A percentile compares a stretch with the other conserved stretches of the same genome.
These are phyloP conservation scores for Ganaspis brasiliensis DNA, from an alignment of 2,888 invertebrate genomes.

Conservation along the genomic window DNA sequence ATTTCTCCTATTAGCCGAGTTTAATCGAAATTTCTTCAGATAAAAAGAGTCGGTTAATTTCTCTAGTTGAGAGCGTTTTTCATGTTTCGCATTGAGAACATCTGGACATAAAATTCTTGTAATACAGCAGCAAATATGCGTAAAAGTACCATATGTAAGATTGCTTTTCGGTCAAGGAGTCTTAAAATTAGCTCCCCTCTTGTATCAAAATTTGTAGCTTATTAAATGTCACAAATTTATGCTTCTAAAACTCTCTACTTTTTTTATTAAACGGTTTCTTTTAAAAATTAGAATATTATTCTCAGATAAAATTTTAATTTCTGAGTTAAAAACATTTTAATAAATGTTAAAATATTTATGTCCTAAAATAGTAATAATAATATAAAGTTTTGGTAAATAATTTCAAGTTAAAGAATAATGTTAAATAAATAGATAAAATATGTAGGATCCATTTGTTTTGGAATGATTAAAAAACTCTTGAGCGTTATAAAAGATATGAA, in stretches of 20 bases:
- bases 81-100: slow-evolving; percentile 56
- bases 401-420: too few relatives aligned
- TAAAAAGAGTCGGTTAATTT: background rate
- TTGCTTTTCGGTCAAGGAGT: slow-evolving; percentile 41
- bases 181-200: slow-evolving; percentile 35
- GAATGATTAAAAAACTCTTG: background rate
- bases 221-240: slow-evolving; percentile 9
- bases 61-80: slow-evolving; percentile 16
- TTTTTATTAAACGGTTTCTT: background rate
- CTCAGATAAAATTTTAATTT: too few relatives aligned
- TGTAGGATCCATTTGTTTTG: too few relatives aligned
- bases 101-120: slow-evolving; percentile 61
- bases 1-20: background rate
- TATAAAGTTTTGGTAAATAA: too few relatives aligned
- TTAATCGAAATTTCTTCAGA: background rate
- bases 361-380: too few relatives aligned
- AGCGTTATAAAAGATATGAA: background rate
- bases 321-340: too few relatives aligned
- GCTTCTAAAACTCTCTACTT: background rate
- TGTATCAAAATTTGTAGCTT: background rate
- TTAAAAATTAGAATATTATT: background rate
- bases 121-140: slow-evolving; percentile 32
- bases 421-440: too few relatives aligned
- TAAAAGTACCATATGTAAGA: slow-evolving; percentile 34
- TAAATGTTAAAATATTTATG: too few relatives aligned